Base-by-base conservation (phyloP, 2,113 vertebrate genomes). In the Oncorhynchus keta region DNA sequence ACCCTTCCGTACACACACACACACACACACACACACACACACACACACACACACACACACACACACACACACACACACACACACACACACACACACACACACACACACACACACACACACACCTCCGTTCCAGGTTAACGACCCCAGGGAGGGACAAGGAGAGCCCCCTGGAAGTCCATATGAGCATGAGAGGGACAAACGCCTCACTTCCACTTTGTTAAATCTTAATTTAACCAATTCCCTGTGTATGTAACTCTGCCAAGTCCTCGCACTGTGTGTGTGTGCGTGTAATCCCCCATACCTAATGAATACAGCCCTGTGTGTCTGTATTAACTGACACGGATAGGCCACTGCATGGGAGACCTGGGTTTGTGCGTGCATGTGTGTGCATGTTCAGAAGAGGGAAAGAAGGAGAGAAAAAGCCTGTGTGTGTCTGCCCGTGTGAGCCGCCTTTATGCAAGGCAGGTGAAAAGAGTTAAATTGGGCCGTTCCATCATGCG, bases 401-500 rank as follows among this genome's bases (percentile, higher is more conserved):
- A 65, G 74, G 74, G 26, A 72, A 77, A 66, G 65, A 45, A 45
- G 9, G 80, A 74, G 88, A 67, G 78, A 24, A 13, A 24, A 35
- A 48, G 6, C n/a, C 3, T 68, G 72, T 49, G 65, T 77, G 35
- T 76, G 45, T 66, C 28, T 64, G 69, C 76, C 24, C 20, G 73
- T 68, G 78, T 84, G 51, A 55, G 78, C 77, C 93, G 90, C 86
- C 90, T 94, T 95, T 95, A 94, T 96, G 96, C 95, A 95, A 96
- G 94, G 93, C 85, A 95, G 95, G 94, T 95, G 92, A 95, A 95
- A 55, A 90, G 91, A 94, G 94, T 94, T 94, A 95, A 96, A 97
- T 97, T 96, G 95, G 95, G 92, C 93, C 93, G 92, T 96, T 98
- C 95, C 93, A 96, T 98, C 96, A 96, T 95, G 94, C 93, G 80